phyloP scores from a whole-genome alignment of 2,113 vertebrate genomes.

The Candoia aspera region DNA sequence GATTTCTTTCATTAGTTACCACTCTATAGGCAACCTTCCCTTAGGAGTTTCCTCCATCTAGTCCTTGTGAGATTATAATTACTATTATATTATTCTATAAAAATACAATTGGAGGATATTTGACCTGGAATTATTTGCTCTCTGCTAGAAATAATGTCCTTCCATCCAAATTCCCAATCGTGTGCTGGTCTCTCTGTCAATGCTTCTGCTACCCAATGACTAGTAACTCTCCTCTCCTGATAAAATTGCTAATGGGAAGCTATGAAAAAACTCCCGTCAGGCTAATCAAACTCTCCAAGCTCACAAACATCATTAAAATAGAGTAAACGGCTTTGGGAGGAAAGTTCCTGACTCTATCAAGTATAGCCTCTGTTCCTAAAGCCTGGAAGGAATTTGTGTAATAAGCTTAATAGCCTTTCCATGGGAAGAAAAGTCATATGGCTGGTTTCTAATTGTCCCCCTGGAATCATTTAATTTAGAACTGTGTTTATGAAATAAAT shows the following conservation, averaged over 20 bases:
- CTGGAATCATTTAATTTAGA: constrained; percentile 38
- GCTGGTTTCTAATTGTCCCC: constrained; percentile 43
- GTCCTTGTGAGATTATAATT: constrained; percentile 11
- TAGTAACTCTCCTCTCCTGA: neutral
- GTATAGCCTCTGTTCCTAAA: neutral
- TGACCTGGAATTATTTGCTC: neutral
- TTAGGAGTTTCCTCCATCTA: neutral
- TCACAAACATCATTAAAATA: constrained; percentile 16
- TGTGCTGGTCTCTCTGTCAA: neutral
- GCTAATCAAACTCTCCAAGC: constrained; percentile 6
- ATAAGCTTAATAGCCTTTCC: constrained; percentile 37
- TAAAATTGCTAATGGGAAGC: neutral
- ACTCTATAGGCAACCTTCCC: neutral
- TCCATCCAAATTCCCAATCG: neutral
- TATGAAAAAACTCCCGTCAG: neutral
- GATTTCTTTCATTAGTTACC: constrained; percentile 1
- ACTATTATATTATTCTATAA: neutral
- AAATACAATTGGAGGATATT: constrained; percentile 11
- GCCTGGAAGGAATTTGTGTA: constrained; percentile 31
- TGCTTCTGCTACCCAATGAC: neutral
- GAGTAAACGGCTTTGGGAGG: constrained; percentile 25
- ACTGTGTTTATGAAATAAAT: constrained; percentile 38
- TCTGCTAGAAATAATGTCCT: neutral
- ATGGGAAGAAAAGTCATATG: constrained; percentile 19
- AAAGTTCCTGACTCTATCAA: constrained; percentile 8